Base-by-base conservation (phyloP, 2,888 invertebrate species). In the Temnothorax ravouxi region DNA sequence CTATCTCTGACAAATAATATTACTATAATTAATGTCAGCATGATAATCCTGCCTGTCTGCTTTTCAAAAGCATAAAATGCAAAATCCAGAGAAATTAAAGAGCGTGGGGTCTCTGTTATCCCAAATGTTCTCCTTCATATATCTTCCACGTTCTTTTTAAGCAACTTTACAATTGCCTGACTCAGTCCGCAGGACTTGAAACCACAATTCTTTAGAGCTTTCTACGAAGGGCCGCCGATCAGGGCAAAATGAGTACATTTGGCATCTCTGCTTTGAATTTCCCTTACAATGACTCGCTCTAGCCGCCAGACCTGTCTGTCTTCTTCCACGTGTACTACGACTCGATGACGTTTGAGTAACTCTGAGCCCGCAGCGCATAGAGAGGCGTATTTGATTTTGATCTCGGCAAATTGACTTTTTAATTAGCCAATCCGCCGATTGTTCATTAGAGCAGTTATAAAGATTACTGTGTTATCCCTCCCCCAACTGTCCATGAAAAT, bases 81-180 rank as follows among this genome's bases (percentile, higher is more conserved):
- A 75, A 75, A 47, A 74, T 74, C 4, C 8, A 25, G 13, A 25
- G 18, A 59, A 59, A 44, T 59, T 59, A 44, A 34, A 47, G 6
- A 15, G 44, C 5, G 13, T 3, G 13, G 11, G 0, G 4, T 47
- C 4, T 47, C 15, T 47, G 15, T 50, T 50, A 50, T 50, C 5
- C 6, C 6, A 50, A 6, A 50, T 18, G 18, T 50, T 6, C 18
- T 50, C 6, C 6, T 18, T 6, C 50, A 13, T 44, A 3, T 2
- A 6, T 18, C 50, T 6, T 50, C 18, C 44, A 44, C 13, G 18
- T 50, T 18, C 13, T 50, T 50, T 18, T 18, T 2, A 18, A 50
- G 2, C 18, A 50, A 50, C 18, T 18, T 50, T 18, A 50, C 5
- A 47, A 3, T 47, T 47, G 18, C 6, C 9, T 18, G 50, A 50